Evolutionary conservation across 2,797 vertebrate species (phyloP).

Genomic region (Tauraco hartlaubi): DNA sequence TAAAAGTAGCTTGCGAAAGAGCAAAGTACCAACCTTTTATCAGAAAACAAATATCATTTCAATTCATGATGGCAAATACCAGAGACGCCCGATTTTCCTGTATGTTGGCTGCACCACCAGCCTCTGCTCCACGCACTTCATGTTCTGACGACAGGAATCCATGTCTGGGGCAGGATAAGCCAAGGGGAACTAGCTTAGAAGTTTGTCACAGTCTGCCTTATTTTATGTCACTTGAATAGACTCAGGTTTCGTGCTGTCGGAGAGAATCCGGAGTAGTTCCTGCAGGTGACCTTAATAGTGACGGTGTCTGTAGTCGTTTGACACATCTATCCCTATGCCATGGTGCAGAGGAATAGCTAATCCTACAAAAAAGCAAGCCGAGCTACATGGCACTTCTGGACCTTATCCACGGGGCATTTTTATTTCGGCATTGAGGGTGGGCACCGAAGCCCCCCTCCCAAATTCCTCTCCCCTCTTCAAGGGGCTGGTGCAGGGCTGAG

Average conservation of each 20-base stretch:
- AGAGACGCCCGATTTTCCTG: not conserved
- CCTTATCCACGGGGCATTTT: not conserved
- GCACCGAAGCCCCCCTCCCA: not conserved
- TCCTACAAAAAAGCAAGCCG: conserved; percentile 22
- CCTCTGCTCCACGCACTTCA: not conserved
- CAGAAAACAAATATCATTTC: conserved; percentile 44
- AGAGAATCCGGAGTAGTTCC: not conserved
- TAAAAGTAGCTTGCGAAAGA: not conserved
- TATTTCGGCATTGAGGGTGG: not conserved
- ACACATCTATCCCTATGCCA: not conserved
- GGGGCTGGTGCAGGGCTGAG: not conserved
- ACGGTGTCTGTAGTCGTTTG: not conserved
- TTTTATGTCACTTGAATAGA: not conserved
- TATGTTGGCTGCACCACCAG: not conserved
- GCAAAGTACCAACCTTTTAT: conserved; percentile 58
- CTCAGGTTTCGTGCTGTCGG: not conserved
- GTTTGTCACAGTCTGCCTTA: conserved; percentile 21
- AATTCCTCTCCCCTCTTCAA: not conserved
- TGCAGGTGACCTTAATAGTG: not conserved
- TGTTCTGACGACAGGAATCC: not conserved
- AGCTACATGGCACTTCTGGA: not conserved
- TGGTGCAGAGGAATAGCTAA: not conserved
- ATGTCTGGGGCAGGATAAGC: not conserved
- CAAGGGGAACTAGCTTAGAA: not conserved
- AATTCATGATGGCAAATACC: not conserved